Percentiles rank a stretch among this genome's conserved stretches.
Conservation (phyloP, 2,113 vertebrate genomes). For the Cololabis saira region DNA sequence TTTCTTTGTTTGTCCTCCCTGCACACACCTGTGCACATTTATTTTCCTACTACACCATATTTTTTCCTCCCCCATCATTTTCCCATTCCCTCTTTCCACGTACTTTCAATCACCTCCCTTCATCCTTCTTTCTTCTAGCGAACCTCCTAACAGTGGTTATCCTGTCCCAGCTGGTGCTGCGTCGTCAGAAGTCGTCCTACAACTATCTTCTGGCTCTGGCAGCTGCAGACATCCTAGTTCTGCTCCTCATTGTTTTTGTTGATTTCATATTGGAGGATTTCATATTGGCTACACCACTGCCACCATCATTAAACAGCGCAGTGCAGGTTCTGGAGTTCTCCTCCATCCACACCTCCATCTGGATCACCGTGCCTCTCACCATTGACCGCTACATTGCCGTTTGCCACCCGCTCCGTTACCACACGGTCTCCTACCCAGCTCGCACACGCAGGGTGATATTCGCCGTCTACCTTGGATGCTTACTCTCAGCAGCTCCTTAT, state of each 20-base stretch:
- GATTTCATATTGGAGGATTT: slow-evolving; percentile 97
- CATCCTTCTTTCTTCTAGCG: slow-evolving; percentile 79
- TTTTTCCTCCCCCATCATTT: slow-evolving; percentile 15
- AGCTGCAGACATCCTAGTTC: slow-evolving; percentile 93
- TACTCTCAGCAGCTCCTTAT: slow-evolving; percentile 91
- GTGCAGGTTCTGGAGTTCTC: slow-evolving; percentile 96
- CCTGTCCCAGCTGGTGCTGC: slow-evolving; percentile 93
- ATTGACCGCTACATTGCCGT: slow-evolving; percentile 95
- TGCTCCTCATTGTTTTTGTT: slow-evolving; percentile 95
- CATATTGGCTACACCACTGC: slow-evolving; percentile 87
- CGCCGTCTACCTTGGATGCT: slow-evolving; percentile 89
- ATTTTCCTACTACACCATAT: slow-evolving; percentile 19
- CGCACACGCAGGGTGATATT: slow-evolving; percentile 92
- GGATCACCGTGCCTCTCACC: slow-evolving; percentile 95
- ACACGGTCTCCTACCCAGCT: slow-evolving; percentile 93
- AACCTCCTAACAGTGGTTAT: slow-evolving; percentile 97
- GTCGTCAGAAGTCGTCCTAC: slow-evolving; percentile 97
- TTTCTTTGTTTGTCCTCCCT: slow-evolving; percentile 49
- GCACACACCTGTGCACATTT: slow-evolving; percentile 28
- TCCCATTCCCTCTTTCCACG: slow-evolving; percentile 27
- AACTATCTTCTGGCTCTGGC: slow-evolving; percentile 98
- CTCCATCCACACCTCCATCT: slow-evolving; percentile 96
- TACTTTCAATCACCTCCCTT: no score
- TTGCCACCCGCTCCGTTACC: slow-evolving; percentile 95
- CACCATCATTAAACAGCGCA: slow-evolving; percentile 86